Conservation (phyloP, 1,140 invertebrate genomes). For the Papilio machaon region DNA sequence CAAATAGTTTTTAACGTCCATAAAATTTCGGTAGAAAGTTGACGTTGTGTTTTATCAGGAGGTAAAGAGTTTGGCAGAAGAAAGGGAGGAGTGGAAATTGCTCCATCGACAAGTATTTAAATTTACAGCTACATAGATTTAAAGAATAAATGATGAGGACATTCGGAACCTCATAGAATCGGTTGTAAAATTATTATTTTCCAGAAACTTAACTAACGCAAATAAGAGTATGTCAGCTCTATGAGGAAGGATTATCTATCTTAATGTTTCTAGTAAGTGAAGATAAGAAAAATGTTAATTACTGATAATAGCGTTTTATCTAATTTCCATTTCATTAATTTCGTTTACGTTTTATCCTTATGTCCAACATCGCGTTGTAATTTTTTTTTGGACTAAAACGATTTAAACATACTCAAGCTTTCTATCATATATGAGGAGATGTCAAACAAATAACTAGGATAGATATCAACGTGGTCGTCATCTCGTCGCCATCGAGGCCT, state of each 20-base stretch:
- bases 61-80: no score
- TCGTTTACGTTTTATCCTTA: neutral
- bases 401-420: no score
- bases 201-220: neutral
- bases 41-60: no score
- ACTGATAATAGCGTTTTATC: neutral
- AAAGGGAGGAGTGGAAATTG: no score
- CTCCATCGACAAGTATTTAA: no score
- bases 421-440: no score
- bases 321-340: neutral
- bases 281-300: neutral
- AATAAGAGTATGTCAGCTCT: neutral
- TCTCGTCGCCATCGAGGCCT: no score
- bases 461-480: no score
- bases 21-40: neutral
- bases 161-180: neutral
- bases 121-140: neutral
- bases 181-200: neutral
- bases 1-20: neutral
- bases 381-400: no score
- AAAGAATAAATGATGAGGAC: neutral
- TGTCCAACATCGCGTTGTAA: neutral
- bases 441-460: no score
- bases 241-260: conserved; percentile 3
- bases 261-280: neutral